Percentiles rank a stretch among this genome's conserved stretches.
Evolutionary conservation across 2,113 vertebrate species (phyloP).

Genomic region (Marmota monax): DNA sequence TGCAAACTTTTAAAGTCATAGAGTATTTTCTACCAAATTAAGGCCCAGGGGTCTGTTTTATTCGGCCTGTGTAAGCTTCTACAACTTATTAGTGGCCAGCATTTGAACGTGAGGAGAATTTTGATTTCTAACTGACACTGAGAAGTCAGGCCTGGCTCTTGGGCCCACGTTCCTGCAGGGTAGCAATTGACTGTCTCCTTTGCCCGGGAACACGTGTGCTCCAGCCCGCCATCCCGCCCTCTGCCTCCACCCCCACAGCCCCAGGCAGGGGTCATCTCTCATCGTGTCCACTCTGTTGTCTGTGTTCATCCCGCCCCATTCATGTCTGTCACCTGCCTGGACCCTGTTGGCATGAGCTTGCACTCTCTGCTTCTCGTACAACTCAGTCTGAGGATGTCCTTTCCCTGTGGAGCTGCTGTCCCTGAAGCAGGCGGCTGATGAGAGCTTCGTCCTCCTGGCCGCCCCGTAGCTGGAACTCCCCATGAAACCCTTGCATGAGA

Average conservation of each 20-base stretch:
- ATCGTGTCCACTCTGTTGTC: constrained; percentile 48
- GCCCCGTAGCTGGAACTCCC: neutral
- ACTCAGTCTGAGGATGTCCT: neutral
- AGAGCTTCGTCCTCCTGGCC: neutral
- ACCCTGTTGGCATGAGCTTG: constrained; percentile 24
- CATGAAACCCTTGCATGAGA: neutral
- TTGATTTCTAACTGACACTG: neutral
- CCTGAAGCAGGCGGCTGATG: neutral
- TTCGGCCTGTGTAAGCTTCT: neutral
- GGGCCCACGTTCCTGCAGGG: neutral
- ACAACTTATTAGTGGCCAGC: neutral
- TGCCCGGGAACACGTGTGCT: neutral
- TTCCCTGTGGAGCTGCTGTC: neutral
- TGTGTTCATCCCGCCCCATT: neutral
- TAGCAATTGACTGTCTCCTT: neutral
- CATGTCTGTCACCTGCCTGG: constrained; percentile 13
- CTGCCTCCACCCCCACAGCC: neutral
- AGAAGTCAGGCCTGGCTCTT: neutral
- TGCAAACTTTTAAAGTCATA: constrained; percentile 4
- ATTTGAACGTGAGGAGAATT: neutral
- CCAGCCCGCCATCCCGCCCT: neutral
- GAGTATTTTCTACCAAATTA: neutral
- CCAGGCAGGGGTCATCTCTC: constrained; percentile 34
- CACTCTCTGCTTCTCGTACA: neutral
- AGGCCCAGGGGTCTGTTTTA: neutral